Evolutionary conservation across 1,140 invertebrate genomes (phyloP).

Genomic region (Diachasmimorpha longicaudata): DNA sequence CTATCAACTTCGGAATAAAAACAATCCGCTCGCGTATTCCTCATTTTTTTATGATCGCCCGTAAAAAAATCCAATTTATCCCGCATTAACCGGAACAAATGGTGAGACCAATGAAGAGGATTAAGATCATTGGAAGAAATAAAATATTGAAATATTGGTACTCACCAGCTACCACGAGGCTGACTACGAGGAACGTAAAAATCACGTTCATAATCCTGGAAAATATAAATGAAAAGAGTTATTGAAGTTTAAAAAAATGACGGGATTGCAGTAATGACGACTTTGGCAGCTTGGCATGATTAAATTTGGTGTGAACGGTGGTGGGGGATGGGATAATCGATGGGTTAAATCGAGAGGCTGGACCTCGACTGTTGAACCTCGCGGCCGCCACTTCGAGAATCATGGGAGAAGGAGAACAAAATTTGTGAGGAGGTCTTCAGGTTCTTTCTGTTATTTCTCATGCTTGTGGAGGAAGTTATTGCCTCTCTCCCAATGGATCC

Average conservation of each 20-base stretch:
- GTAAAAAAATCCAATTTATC: not conserved
- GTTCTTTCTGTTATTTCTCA: not conserved
- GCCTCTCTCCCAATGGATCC: no score
- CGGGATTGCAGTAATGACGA: not conserved
- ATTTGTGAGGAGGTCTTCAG: constrained; percentile 18
- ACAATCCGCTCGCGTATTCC: not conserved
- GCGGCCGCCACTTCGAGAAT: constrained; percentile 31
- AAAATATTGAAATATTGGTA: not conserved
- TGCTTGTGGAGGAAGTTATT: no score
- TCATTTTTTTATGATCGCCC: not conserved
- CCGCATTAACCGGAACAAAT: not conserved
- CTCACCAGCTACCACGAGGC: constrained; percentile 26
- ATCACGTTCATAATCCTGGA: constrained; percentile 24
- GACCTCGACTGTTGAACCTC: constrained; percentile 13
- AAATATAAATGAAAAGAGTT: constrained; percentile 4
- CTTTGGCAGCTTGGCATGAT: not conserved
- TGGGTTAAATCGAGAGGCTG: not conserved
- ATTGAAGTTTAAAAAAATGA: not conserved
- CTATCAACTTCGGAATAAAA: not conserved
- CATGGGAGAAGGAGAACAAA: constrained; percentile 22
- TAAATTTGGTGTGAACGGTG: not conserved
- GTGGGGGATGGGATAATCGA: not conserved
- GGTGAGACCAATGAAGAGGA: not conserved
- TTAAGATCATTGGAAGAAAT: not conserved
- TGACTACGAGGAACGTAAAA: constrained; percentile 2